Conservation (phyloP, 2,797 vertebrate species). For the Poecilia wingei region DNA sequence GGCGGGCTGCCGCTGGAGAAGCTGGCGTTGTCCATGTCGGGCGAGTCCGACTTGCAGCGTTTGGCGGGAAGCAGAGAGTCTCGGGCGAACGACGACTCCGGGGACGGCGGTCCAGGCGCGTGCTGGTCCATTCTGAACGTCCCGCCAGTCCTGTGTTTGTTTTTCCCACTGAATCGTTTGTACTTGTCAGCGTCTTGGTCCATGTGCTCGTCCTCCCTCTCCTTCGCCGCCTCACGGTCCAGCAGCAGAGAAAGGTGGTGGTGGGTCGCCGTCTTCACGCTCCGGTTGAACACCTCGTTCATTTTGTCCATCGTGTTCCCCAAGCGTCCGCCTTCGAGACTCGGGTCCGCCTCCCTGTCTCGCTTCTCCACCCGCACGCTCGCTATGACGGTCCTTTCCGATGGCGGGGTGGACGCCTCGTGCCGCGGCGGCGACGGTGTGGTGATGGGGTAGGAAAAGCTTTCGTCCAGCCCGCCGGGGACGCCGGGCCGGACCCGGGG, state of each 20-base stretch:
- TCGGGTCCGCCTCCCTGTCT: constrained; percentile 62
- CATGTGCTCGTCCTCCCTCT: constrained; percentile 44
- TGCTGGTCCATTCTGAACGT: constrained; percentile 83
- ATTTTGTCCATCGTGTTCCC: constrained; percentile 76
- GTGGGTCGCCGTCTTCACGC: constrained; percentile 83
- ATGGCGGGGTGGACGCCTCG: constrained; percentile 59
- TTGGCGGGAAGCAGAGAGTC: constrained; percentile 88
- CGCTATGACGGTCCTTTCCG: constrained; percentile 83
- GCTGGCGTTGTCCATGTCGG: constrained; percentile 93
- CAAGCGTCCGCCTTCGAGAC: constrained; percentile 52
- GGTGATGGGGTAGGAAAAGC: constrained; percentile 64
- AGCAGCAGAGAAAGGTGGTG: constrained; percentile 66
- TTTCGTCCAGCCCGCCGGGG: constrained; percentile 74
- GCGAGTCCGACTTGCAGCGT: constrained; percentile 89
- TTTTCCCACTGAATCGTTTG: constrained; percentile 75
- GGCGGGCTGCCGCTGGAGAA: constrained; percentile 95
- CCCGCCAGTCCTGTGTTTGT: constrained; percentile 72
- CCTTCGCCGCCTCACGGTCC: constrained; percentile 63
- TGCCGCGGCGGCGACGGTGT: constrained; percentile 63
- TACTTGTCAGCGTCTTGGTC: constrained; percentile 66
- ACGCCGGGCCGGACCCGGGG: constrained; percentile 78
- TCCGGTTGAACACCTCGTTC: constrained; percentile 86
- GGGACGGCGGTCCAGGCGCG: constrained; percentile 80
- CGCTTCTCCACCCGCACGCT: constrained; percentile 83
- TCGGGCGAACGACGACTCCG: constrained; percentile 79